Base-by-base conservation (phyloP, 2,797 vertebrate genomes). In the Cyclura pinguis region DNA sequence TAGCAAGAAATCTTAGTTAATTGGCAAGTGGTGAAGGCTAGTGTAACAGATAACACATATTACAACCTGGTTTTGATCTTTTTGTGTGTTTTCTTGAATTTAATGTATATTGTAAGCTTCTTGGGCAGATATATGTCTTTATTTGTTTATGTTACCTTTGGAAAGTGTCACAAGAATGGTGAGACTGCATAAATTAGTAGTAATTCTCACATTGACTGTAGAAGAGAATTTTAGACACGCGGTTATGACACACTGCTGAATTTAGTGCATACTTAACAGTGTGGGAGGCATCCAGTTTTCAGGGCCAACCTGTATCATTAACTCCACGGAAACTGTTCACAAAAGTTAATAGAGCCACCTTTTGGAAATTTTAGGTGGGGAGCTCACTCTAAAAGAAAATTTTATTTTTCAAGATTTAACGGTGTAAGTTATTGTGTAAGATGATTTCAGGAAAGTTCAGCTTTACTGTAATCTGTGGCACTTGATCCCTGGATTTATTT, bases 1-100 rank as follows among this genome's bases (percentile, higher is more conserved):
- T 52, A 89, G 67, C 83, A 47, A 83, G 77, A 81, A 81, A 67
- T 2, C 20, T 86, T 87, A 42, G 27, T 80, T 89, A 87, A 29
- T 3, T 88, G 91, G 90, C 87, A 67, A 92, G 78, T 42, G 85
- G 74, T 24, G 38, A 84, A 84, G 27, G 85, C 1, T 57, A 89
- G 57, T 24, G 6, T 0, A 4, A 5, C 62, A 52, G 88, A 73
- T 20, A 14, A n/a, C 16, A 47, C 12, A 12, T 90, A 29, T 24
- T 4, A 0, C 76, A 89, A 83, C 1, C 57, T 76, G 1, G 2
- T 47, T 5, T 92, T 78, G 59, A 82, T 94, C 32, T 86, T 91
- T 85, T 73, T 88, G 67, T 80, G 42, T 80, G 62, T 67, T 50
- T 94, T 95, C 81, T 74, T 91, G 89, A 92, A 87, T 42, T 52